phyloP scores from a whole-genome alignment of 2,113 vertebrate species.

The Periophthalmodon schlosseri region DNA sequence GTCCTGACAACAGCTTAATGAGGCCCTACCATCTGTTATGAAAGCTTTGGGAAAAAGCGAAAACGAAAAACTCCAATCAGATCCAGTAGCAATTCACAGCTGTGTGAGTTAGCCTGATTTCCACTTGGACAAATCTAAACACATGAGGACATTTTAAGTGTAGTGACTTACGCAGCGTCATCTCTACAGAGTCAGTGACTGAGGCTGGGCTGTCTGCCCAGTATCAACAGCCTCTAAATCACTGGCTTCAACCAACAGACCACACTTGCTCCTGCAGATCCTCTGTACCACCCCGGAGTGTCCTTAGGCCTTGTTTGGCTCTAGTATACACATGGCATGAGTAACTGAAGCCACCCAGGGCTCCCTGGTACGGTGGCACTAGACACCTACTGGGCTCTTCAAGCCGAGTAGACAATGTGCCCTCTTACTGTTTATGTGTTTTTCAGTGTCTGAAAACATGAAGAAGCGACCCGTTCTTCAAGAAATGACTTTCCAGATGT shows the following conservation, averaged over 20 bases:
- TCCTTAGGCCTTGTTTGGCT: slow-evolving; percentile 73
- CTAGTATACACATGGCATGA: slow-evolving; percentile 73
- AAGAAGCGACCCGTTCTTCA: slow-evolving; percentile 35
- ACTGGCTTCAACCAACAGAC: slow-evolving; percentile 72
- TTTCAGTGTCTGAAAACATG: slow-evolving; percentile 49
- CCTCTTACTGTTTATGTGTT: slow-evolving; percentile 53
- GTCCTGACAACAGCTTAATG: slow-evolving; percentile 79
- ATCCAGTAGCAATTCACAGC: slow-evolving; percentile 77
- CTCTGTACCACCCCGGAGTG: slow-evolving; percentile 69
- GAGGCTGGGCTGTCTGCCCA: slow-evolving; percentile 71
- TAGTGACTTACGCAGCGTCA: slow-evolving; percentile 76
- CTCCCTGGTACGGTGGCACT: slow-evolving; percentile 63
- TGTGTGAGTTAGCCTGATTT: slow-evolving; percentile 67
- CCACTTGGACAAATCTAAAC: slow-evolving; percentile 78
- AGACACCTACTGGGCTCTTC: slow-evolving; percentile 57
- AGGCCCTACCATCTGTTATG: slow-evolving; percentile 76
- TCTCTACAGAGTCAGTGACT: slow-evolving; percentile 74
- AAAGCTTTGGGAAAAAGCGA: slow-evolving; percentile 61
- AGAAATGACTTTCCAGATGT: slow-evolving; percentile 52
- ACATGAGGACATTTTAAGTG: slow-evolving; percentile 78
- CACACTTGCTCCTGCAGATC: slow-evolving; percentile 73
- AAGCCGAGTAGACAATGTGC: slow-evolving; percentile 55
- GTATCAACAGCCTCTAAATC: slow-evolving; percentile 81
- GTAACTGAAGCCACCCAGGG: slow-evolving; percentile 73
- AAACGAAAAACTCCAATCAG: slow-evolving; percentile 63